A percentile compares a stretch with the other conserved stretches of the same genome.
These are phyloP conservation scores for Rattus norvegicus DNA, from an alignment of 2,113 vertebrate species.

Conservation along the genomic window GRCr8 NC_086020.1:44261501-44262000, in stretches of 20 bases:
- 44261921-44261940: neutral
- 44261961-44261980: neutral
- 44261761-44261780: neutral
- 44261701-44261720: neutral
- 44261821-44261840: neutral
- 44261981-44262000: neutral
- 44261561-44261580: neutral
- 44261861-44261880: neutral
- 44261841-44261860: neutral
- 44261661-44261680: neutral
- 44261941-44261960: neutral
- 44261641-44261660: neutral
- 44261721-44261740: neutral
- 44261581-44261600: neutral
- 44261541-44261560: neutral
- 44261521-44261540: neutral
- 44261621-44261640: neutral
- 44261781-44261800: neutral
- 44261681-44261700: neutral
- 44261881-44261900: neutral
- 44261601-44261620: neutral
- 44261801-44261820: neutral
- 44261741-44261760: neutral
- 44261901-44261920: neutral
- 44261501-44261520: neutral